Conservation (phyloP, 2,113 vertebrate species). For the Eptesicus fuscus region DNA sequence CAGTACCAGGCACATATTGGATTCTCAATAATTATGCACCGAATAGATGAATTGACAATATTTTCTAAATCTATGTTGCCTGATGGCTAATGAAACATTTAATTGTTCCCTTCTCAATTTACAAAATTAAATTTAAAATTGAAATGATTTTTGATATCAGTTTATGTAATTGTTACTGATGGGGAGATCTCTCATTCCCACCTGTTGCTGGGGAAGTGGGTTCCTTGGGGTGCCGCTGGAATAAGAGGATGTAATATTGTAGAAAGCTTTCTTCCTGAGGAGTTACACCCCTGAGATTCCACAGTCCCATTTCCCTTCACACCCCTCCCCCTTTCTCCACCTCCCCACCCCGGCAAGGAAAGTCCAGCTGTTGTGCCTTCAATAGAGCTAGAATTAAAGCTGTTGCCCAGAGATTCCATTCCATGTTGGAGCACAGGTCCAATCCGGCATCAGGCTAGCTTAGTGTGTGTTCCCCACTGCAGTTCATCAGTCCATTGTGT, state of each 20-base stretch:
- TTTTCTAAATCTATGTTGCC: slow-evolving; percentile 30
- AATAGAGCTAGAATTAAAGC: neutral
- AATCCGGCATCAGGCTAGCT: neutral
- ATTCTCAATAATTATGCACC: neutral
- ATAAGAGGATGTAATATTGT: neutral
- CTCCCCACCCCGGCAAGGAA: neutral
- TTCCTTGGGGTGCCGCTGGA: neutral
- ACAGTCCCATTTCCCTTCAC: neutral
- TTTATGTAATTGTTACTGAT: neutral
- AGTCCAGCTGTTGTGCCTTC: neutral
- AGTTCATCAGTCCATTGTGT: neutral
- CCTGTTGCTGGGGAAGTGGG: neutral
- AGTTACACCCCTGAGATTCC: neutral
- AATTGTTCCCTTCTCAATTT: neutral
- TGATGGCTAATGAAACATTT: neutral
- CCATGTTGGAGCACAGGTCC: too few relatives aligned
- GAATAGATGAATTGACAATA: neutral
- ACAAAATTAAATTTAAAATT: neutral
- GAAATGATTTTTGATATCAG: neutral
- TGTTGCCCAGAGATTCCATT: neutral
- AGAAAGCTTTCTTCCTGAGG: neutral
- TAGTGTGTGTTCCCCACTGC: neutral
- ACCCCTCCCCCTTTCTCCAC: too few relatives aligned
- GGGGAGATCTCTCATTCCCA: too few relatives aligned
- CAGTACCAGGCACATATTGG: neutral